Percentiles rank a stretch among this genome's conserved stretches.
These are phyloP conservation scores for Pterostichus niger DNA, from an alignment of 2,888 invertebrate genomes.

Conservation along the genomic window DNA sequence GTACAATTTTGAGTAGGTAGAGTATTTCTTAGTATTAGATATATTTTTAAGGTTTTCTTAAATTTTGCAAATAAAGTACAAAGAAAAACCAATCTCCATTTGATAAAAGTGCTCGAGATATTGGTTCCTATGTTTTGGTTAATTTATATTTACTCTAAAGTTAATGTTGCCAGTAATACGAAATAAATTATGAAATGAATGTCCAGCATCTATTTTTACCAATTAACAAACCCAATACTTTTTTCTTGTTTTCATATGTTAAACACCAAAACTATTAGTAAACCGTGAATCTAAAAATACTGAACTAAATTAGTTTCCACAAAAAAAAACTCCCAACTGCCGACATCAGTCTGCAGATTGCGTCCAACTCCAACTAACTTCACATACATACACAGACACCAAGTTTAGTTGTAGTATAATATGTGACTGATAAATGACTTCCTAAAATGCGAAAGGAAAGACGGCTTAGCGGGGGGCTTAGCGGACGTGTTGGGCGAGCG, in stretches of 20 bases:
- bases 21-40: no score
- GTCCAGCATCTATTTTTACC: neutral
- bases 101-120: no score
- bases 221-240: neutral
- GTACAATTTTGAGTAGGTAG: no score
- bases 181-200: neutral
- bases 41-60: no score
- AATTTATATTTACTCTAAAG: no score
- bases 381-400: neutral
- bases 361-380: neutral
- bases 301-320: slow-evolving; percentile 1
- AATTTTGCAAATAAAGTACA: no score
- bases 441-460: slow-evolving; percentile 77
- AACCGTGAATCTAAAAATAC: slow-evolving; percentile 8
- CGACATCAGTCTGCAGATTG: neutral
- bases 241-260: neutral
- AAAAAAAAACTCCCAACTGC: neutral
- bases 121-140: no score
- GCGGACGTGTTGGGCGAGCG: slow-evolving; percentile 75
- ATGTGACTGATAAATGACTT: slow-evolving; percentile 76
- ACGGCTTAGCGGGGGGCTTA: slow-evolving; percentile 76
- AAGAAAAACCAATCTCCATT: no score
- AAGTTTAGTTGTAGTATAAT: neutral
- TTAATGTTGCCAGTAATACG: no score
- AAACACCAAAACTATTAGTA: slow-evolving; percentile 10